These are phyloP conservation scores for Myrmophylax atrothorax DNA, from an alignment of 2,113 vertebrate species.

Conservation along the genomic window DNA sequence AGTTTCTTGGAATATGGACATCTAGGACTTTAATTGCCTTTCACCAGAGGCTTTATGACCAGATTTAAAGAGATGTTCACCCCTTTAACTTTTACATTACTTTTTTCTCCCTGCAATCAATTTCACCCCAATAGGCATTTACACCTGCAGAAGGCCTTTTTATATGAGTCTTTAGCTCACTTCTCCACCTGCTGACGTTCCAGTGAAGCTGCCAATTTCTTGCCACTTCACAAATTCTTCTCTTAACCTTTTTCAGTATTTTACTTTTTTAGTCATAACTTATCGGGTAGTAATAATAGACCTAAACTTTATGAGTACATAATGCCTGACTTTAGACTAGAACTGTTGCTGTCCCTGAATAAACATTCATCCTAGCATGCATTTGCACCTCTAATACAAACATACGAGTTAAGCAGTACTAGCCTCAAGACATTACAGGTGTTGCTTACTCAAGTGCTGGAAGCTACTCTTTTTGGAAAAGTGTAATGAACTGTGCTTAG, in stretches of 20 bases:
- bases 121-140: not conserved
- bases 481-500: not conserved
- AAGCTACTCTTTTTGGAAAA: not conserved
- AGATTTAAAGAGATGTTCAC: not conserved
- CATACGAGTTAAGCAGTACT: not conserved
- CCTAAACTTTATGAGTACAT: not conserved
- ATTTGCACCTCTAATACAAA: not conserved
- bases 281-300: not conserved
- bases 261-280: not conserved
- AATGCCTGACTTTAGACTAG: not conserved
- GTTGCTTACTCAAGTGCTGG: not conserved
- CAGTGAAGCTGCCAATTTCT: not conserved
- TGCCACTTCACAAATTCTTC: not conserved
- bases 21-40: not conserved
- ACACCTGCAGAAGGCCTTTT: not conserved
- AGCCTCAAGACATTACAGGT: not conserved
- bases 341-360: not conserved
- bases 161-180: not conserved
- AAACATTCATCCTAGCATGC: not conserved
- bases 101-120: not conserved
- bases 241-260: not conserved
- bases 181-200: not conserved
- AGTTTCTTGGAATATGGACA: not conserved
- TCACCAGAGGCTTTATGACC: not conserved
- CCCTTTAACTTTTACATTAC: not conserved